Evolutionary conservation across 92 coral and sea anemone genomes (phyloP), one percentile per base, ranked within the genome.

Genomic region (Anthopleura xanthogrammica): DNA sequence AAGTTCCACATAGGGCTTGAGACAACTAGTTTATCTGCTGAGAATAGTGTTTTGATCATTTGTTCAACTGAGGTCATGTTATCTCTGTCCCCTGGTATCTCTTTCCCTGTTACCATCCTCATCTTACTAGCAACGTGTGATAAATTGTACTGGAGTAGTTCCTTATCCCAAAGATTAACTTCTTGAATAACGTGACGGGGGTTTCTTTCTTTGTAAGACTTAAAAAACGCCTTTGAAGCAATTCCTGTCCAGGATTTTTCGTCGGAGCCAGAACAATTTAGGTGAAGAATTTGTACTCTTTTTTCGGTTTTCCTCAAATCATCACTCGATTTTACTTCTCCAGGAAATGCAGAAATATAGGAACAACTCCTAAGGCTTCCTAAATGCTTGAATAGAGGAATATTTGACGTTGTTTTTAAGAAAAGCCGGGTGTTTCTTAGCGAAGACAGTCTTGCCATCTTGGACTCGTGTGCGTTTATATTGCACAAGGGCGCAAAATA

Each of bases 1-100:
- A 89, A 97, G 83, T 97, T 97, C 99, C 99, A 97, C 99, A 97
- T 97, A 7, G 99, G 99, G 83, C 92, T 88, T 40, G 98, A 94
- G 22, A 97, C 87, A n/a, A 97, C 94, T 6, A 97, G 84, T 75
- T 94, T 97, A 89, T 89, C 90, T 9, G 98, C 99, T 4, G 97
- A 90, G 65, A 94, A 92, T 39, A 97, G 86, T 3, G 91, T 90
- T 71, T 81, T 89, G 41, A 95, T 91, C 99, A 97, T 97, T 58
- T 85, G 90, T 87, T 94, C 94, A 43, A 97, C 98, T 40, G 91
- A 89, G 65, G 85, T 81, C 76, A 92, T 83, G 23, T 90, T 97
- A 29, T 82, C 84, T 75, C 84, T 87, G 84, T 97, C 99, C 4
- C 90, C 89, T 52, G 88, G 83, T 52, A 56, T 79, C 39, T 87